A percentile compares a stretch with the other conserved stretches of the same genome.
phyloP scores from a whole-genome alignment of 2,113 vertebrate genomes.

The Eulemur macaco region DNA sequence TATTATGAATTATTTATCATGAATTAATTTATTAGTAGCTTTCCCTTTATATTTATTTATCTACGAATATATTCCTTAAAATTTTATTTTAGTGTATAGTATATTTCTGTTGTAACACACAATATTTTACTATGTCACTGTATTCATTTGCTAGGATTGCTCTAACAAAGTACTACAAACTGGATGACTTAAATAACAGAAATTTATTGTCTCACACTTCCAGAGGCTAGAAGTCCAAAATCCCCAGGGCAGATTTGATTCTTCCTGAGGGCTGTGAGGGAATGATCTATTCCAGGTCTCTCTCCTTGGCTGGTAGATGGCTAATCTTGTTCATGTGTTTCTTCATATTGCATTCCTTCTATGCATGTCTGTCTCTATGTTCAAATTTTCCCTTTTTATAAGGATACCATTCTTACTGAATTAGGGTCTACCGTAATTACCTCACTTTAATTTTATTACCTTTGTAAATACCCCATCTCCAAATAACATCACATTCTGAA shows the following conservation, averaged over 20 bases:
- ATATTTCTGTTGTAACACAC: conserved; percentile 5
- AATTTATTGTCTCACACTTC: not conserved
- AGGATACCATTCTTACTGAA: not conserved
- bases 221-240: not conserved
- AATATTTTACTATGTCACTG: not conserved
- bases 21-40: not conserved
- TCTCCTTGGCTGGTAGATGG: not conserved
- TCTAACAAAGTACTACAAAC: not conserved
- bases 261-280: not conserved
- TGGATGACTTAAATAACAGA: not conserved
- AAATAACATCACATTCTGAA: not conserved
- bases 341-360: not conserved
- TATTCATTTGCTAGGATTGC: not conserved
- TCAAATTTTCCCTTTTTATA: not conserved
- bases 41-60: not conserved
- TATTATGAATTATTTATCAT: not conserved
- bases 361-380: not conserved
- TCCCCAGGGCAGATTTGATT: not conserved
- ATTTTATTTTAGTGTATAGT: conserved; percentile 6
- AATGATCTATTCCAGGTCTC: not conserved
- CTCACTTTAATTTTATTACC: not conserved
- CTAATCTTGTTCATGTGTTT: not conserved
- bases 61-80: not conserved
- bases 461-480: not conserved
- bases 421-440: not conserved